Conservation (phyloP, 2,888 invertebrate species). For the Ashinkailepas kermadecensis region DNA sequence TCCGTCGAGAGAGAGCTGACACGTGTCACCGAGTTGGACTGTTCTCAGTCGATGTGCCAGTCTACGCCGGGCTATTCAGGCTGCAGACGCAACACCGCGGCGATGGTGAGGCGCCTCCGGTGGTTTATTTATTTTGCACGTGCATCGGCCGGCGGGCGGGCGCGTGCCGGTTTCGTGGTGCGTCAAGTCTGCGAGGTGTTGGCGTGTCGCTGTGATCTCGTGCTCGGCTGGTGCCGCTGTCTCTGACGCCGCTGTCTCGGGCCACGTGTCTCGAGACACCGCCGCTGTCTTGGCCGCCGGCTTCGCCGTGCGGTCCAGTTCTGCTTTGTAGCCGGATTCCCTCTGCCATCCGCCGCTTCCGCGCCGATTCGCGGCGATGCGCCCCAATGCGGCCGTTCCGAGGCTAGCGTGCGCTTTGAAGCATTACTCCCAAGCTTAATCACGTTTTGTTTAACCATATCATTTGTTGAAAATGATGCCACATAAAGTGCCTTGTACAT, state of each 20-base stretch:
- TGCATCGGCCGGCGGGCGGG: background rate
- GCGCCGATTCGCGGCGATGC: background rate
- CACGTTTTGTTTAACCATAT: conserved; percentile 19
- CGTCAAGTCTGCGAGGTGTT: background rate
- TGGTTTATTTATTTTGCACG: background rate
- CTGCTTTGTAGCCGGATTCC: background rate
- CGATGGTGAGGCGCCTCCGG: no score
- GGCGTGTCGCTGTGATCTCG: background rate
- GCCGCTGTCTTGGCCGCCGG: no score
- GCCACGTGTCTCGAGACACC: no score
- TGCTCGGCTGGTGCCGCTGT: background rate
- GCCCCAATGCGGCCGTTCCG: background rate
- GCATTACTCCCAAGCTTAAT: conserved; percentile 19
- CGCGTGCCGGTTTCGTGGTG: background rate
- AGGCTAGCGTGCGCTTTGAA: background rate
- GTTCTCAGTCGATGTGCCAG: no score
- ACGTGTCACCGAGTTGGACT: no score
- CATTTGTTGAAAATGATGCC: conserved; percentile 16
- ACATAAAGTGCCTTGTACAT: conserved; percentile 21
- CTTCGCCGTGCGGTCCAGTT: no score
- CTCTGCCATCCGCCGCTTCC: background rate
- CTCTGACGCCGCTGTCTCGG: background rate
- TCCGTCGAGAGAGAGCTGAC: no score
- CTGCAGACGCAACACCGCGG: no score
- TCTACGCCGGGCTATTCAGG: no score